phyloP scores from a whole-genome alignment of 2,888 invertebrate species.

The Mantis religiosa region DNA sequence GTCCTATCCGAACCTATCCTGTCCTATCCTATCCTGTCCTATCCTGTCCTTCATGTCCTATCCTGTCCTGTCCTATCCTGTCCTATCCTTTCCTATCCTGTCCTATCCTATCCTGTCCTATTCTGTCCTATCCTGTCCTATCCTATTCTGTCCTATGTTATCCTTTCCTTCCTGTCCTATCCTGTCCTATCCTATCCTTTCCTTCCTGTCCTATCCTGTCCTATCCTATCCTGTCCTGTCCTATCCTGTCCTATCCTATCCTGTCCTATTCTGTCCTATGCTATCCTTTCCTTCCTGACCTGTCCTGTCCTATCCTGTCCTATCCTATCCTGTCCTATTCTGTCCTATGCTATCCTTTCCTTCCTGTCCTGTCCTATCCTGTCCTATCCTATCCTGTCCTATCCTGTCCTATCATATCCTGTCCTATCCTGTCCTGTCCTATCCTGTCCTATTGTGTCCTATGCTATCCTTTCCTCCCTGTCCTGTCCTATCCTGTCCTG shows the following conservation, averaged over 20 bases:
- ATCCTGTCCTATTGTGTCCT: background rate
- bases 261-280: background rate
- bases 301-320: background rate
- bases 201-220: too few species aligned
- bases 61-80: background rate
- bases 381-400: background rate
- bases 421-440: too few species aligned
- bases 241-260: background rate
- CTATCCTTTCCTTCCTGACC: background rate
- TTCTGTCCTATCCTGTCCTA: background rate
- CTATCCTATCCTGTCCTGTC: background rate
- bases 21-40: too few species aligned
- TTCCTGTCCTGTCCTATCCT: too few species aligned
- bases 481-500: background rate
- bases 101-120: background rate
- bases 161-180: too few species aligned
- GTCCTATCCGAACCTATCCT: too few species aligned
- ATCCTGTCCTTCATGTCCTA: background rate
- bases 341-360: too few species aligned
- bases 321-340: background rate
- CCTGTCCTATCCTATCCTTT: too few species aligned
- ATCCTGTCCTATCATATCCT: too few species aligned
- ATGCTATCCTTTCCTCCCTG: too few species aligned
- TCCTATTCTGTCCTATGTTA: background rate
- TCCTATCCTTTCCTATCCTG: background rate